phyloP scores from a whole-genome alignment of 2,797 vertebrate species.

The Tamandua tetradactyla region DNA sequence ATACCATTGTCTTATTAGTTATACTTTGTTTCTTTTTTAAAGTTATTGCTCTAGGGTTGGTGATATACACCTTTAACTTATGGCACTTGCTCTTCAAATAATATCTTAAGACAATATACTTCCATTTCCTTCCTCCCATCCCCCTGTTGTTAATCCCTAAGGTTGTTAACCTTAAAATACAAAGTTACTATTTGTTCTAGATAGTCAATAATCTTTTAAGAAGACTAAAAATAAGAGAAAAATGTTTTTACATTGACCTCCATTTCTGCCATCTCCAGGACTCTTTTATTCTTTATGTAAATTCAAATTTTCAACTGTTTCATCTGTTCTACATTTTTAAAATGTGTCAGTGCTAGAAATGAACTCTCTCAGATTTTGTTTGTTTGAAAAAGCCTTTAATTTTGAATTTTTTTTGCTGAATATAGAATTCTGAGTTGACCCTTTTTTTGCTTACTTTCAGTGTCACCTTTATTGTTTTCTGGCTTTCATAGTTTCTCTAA shows the following conservation, averaged over 20 bases:
- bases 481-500: not conserved
- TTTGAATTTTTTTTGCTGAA: not conserved
- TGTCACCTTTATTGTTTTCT: not conserved
- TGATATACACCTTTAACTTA: too few species aligned
- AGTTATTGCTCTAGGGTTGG: too few species aligned
- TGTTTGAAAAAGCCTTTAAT: conserved; percentile 6
- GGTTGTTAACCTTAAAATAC: not conserved
- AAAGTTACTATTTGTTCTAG: not conserved
- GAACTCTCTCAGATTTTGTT: not conserved
- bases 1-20: too few species aligned
- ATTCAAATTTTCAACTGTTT: not conserved
- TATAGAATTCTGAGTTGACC: not conserved
- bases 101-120: too few species aligned
- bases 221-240: not conserved
- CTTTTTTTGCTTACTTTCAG: not conserved
- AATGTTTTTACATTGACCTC: not conserved
- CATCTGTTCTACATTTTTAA: not conserved
- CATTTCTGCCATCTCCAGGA: not conserved
- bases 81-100: too few species aligned
- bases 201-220: not conserved
- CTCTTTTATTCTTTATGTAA: not conserved
- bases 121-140: not conserved
- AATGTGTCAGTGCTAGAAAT: not conserved
- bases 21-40: too few species aligned
- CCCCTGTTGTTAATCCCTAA: not conserved